Evolutionary conservation across 2,113 vertebrate genomes (phyloP).

Genomic region (Verasper variegatus): DNA sequence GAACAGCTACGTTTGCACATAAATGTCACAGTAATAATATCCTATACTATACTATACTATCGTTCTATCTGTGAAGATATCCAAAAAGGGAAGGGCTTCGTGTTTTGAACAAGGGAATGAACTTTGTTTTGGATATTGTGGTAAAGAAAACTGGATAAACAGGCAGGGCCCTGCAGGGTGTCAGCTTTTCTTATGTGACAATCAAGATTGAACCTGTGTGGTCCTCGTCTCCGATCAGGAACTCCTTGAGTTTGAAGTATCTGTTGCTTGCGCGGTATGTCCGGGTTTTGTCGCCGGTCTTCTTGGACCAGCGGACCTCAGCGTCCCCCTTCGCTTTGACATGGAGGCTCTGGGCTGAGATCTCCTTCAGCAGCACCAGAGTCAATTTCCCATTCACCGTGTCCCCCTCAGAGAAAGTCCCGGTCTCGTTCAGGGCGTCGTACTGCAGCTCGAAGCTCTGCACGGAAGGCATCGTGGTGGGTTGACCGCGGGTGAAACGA

Average conservation of each 20-base stretch:
- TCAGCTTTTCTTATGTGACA: neutral
- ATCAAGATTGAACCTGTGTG: slow-evolving; percentile 32
- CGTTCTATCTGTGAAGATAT: too few species aligned
- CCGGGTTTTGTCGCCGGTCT: neutral
- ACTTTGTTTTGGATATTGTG: too few species aligned
- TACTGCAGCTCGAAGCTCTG: slow-evolving; percentile 45
- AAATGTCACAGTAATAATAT: too few species aligned
- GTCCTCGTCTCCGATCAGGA: slow-evolving; percentile 52
- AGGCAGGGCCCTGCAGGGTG: too few species aligned
- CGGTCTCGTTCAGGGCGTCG: slow-evolving; percentile 53
- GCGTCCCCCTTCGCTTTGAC: slow-evolving; percentile 79
- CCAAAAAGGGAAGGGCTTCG: too few species aligned
- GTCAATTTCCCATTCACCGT: slow-evolving; percentile 57
- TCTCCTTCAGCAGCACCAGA: slow-evolving; percentile 58
- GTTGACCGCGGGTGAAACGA: neutral
- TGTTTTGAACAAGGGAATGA: too few species aligned
- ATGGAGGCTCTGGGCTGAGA: slow-evolving; percentile 47
- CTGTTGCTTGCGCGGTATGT: slow-evolving; percentile 54
- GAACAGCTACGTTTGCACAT: too few species aligned
- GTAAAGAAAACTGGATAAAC: too few species aligned
- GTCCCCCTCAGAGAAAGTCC: slow-evolving; percentile 75
- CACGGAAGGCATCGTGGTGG: slow-evolving; percentile 56
- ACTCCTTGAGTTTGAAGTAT: slow-evolving; percentile 80
- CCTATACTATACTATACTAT: too few species aligned
- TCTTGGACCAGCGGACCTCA: slow-evolving; percentile 58